These are phyloP conservation scores for Trichonephila clavata DNA, from an alignment of 1,140 invertebrate genomes.

Conservation along the genomic window DNA sequence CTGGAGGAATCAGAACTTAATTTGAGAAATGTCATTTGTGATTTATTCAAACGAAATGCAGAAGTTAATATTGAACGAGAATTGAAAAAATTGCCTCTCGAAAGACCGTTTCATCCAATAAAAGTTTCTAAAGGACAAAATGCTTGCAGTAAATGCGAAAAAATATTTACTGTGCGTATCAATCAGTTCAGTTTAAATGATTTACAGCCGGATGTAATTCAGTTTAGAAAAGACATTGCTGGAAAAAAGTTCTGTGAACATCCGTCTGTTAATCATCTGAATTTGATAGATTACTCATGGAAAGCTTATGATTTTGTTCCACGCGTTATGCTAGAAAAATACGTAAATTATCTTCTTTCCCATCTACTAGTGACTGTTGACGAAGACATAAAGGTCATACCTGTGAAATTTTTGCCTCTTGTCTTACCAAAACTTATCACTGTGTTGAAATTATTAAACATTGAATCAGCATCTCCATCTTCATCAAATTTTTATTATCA, in stretches of 20 bases:
- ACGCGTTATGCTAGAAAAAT: neutral
- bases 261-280: neutral
- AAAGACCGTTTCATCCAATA: neutral
- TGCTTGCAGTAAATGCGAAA: neutral
- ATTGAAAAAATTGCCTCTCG: neutral
- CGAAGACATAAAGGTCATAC: neutral
- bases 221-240: neutral
- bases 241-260: constrained; percentile 25
- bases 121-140: constrained; percentile 3
- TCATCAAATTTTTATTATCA: neutral
- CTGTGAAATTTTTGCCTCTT: neutral
- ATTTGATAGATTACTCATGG: constrained; percentile 8
- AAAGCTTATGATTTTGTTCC: constrained; percentile 25
- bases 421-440: neutral
- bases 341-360: neutral
- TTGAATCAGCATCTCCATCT: neutral
- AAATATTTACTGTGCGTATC: neutral
- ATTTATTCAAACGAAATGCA: constrained; percentile 8
- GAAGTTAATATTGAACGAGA: neutral
- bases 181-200: neutral
- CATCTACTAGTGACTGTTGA: neutral
- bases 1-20: neutral
- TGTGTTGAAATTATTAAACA: neutral
- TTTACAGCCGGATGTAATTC: neutral
- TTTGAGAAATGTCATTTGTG: neutral